Percentiles rank a stretch among this genome's conserved stretches.
These are phyloP conservation scores for Parthenolecanium corni DNA, from an alignment of 2,888 invertebrate species.

Conservation along the genomic window DNA sequence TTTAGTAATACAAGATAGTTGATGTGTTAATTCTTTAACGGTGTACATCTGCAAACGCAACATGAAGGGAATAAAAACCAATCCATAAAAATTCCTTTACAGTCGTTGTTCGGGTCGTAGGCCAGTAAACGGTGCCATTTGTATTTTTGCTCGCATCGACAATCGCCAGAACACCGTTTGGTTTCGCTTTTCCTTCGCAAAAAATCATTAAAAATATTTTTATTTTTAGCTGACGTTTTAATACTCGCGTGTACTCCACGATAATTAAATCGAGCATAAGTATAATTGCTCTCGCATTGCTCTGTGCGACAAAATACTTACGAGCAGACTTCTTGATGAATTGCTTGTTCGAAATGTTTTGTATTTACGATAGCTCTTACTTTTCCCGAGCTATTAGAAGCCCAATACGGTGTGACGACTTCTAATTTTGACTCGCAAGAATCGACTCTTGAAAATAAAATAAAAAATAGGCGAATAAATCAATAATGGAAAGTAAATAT, in stretches of 20 bases:
- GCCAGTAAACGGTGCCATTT: slow-evolving; percentile 76
- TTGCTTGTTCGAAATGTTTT: slow-evolving; percentile 87
- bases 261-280: no score
- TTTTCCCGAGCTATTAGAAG: slow-evolving; percentile 82
- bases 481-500: not conserved
- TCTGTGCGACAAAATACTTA: slow-evolving; percentile 41
- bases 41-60: slow-evolving; percentile 63
- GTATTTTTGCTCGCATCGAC: slow-evolving; percentile 81
- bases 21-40: slow-evolving; percentile 30
- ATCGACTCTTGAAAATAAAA: slow-evolving; percentile 51
- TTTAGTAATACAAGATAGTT: no score
- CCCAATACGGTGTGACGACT: slow-evolving; percentile 90
- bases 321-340: slow-evolving; percentile 91
- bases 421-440: slow-evolving; percentile 85
- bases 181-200: slow-evolving; percentile 62
- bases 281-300: no score
- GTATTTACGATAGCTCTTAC: slow-evolving; percentile 85
- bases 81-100: slow-evolving; percentile 85
- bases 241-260: not conserved
- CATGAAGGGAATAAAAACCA: slow-evolving; percentile 91
- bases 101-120: slow-evolving; percentile 85
- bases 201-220: slow-evolving; percentile 3
- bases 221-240: not conserved
- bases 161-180: slow-evolving; percentile 68
- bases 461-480: slow-evolving; percentile 31